These are phyloP conservation scores for Saguinus imperator DNA, from an alignment of 2,113 vertebrate genomes.

Conservation along the genomic window DNA sequence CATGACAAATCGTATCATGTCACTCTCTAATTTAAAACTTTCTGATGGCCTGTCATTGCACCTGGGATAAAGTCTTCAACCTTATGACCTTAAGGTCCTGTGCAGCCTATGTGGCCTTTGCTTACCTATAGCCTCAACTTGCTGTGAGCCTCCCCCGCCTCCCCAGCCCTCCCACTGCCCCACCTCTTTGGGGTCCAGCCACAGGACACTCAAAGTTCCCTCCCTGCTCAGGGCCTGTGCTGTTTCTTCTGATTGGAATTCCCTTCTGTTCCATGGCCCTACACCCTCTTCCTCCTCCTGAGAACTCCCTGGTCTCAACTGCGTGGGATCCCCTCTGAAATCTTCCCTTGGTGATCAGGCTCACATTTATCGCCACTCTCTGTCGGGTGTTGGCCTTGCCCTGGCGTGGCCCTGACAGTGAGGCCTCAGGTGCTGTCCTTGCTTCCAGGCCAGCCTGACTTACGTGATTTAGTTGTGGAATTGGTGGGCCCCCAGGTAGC, in stretches of 20 bases:
- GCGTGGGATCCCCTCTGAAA: background rate
- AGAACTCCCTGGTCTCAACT: background rate
- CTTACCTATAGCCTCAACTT: too few relatives aligned
- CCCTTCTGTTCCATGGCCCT: background rate
- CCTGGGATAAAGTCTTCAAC: background rate
- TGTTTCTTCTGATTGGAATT: background rate
- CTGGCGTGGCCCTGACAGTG: background rate
- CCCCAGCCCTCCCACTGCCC: too few relatives aligned
- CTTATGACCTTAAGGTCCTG: background rate
- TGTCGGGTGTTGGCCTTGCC: too few relatives aligned
- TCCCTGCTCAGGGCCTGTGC: background rate
- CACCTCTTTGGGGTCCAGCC: too few relatives aligned
- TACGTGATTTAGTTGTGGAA: background rate
- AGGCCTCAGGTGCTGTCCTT: background rate
- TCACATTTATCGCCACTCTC: background rate
- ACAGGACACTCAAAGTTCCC: background rate
- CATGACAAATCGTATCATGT: background rate
- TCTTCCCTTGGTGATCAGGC: background rate
- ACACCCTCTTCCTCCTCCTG: background rate
- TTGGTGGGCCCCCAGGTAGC: background rate
- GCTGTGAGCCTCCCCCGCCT: too few relatives aligned
- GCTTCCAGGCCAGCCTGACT: too few relatives aligned
- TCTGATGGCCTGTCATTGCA: rapidly evolving
- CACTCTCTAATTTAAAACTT: too few relatives aligned
- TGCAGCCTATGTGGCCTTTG: background rate